These are phyloP conservation scores for Nebria salina DNA, from an alignment of 2,888 invertebrate species.

Conservation along the genomic window DNA sequence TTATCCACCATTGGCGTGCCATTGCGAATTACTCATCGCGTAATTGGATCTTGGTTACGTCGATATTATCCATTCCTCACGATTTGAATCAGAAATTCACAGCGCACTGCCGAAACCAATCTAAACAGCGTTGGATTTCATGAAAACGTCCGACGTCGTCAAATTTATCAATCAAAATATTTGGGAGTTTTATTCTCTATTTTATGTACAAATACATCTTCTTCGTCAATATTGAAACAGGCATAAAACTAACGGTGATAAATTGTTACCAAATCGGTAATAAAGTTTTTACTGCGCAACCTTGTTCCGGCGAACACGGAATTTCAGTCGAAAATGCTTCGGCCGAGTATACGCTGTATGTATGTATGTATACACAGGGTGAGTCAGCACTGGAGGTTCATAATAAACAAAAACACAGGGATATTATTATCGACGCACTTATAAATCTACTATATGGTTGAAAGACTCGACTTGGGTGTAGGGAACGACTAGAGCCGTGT, in stretches of 20 bases:
- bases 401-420: conserved; percentile 43
- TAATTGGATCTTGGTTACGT: conserved; percentile 57
- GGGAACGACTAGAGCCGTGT: conserved; percentile 19
- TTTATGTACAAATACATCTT: conserved; percentile 28
- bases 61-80: neutral
- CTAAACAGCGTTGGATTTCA: too few species aligned
- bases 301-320: neutral
- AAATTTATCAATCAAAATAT: neutral
- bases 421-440: conserved; percentile 37
- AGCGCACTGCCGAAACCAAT: neutral
- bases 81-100: neutral
- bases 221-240: conserved; percentile 35
- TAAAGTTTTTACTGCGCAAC: conserved; percentile 40
- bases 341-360: neutral
- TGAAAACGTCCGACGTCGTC: neutral
- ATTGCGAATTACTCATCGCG: conserved; percentile 58
- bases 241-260: conserved; percentile 40
- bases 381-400: conserved; percentile 14
- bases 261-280: conserved; percentile 37
- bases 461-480: neutral
- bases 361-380: neutral
- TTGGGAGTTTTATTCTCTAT: conserved; percentile 29
- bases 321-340: neutral
- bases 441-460: conserved; percentile 35
- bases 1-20: conserved; percentile 61